Conservation (phyloP, 2,113 vertebrate genomes). For the human region DNA sequence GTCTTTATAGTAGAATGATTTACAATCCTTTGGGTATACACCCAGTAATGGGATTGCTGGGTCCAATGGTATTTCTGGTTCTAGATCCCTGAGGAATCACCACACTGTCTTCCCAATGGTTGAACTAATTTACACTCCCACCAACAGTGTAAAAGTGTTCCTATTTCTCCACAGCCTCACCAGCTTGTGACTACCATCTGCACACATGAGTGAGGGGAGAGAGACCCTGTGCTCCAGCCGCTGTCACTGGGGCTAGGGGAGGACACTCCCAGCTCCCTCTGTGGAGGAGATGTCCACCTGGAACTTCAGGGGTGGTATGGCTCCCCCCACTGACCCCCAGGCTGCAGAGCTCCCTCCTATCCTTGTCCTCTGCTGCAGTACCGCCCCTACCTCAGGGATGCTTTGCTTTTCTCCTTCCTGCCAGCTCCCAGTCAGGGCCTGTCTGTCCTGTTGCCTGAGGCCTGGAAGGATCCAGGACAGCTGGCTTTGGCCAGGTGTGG, state of each 20-base stretch:
- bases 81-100: no score
- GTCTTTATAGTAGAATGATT: no score
- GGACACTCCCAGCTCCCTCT: background rate
- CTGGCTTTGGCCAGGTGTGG: background rate
- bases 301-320: background rate
- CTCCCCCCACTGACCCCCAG: no score
- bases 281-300: background rate
- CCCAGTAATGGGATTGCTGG: no score
- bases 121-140: no score
- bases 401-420: background rate
- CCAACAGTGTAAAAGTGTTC: no score
- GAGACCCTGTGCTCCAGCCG: rapidly evolving
- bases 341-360: background rate
- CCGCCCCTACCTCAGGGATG: no score
- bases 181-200: no score
- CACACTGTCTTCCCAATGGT: no score
- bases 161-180: no score
- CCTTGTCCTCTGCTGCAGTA: background rate
- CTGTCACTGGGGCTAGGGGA: background rate
- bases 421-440: background rate
- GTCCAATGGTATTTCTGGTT: no score
- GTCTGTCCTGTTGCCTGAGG: background rate
- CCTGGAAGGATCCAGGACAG: background rate
- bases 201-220: background rate
- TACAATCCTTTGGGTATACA: no score